Conservation (phyloP, 2,888 invertebrate genomes). For the Vesta saturnalis region DNA sequence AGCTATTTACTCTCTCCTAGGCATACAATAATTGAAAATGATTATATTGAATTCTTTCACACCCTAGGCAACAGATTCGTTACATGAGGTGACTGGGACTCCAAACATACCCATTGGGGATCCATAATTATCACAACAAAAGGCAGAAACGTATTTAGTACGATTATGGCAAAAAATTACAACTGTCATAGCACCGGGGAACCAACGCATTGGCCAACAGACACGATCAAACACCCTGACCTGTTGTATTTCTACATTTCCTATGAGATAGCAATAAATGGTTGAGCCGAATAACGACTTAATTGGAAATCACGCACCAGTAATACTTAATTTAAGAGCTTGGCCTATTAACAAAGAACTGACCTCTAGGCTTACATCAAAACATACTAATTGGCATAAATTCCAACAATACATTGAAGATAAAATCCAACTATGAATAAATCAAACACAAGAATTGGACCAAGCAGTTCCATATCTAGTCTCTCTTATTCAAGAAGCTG, state of each 20-base stretch:
- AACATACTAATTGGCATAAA: background rate
- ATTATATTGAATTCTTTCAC: too few species aligned
- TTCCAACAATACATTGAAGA: background rate
- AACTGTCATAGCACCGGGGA: background rate
- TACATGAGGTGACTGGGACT: background rate
- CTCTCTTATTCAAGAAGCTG: background rate
- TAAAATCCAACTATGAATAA: too few species aligned
- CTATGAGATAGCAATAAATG: background rate
- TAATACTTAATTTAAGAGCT: background rate
- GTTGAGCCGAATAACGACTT: too few species aligned
- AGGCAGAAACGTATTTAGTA: background rate
- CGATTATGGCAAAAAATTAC: background rate
- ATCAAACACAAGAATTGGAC: too few species aligned
- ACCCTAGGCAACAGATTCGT: background rate
- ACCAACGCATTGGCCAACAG: conserved; percentile 15
- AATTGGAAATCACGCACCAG: too few species aligned
- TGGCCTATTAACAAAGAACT: too few species aligned
- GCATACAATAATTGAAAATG: background rate
- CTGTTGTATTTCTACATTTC: conserved; percentile 1
- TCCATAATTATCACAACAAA: background rate
- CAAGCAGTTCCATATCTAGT: too few species aligned
- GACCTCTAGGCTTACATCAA: too few species aligned
- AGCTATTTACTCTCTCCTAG: background rate
- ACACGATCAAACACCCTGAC: background rate
- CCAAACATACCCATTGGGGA: too few species aligned